phyloP scores from a whole-genome alignment of 1,140 invertebrate species.

The Rhopalosiphum maidis region DNA sequence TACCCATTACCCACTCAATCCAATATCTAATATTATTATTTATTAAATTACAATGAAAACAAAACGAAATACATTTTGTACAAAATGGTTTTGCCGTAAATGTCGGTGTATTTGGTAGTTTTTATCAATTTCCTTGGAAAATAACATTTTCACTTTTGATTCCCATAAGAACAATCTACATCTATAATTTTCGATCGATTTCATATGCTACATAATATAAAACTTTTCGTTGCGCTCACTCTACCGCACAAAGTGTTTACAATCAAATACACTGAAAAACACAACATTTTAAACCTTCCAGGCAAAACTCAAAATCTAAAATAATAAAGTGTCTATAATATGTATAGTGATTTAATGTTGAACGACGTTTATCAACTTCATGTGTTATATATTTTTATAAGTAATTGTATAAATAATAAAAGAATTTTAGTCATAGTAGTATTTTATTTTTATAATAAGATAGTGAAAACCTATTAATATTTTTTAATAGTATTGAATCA shows the following conservation, averaged over 20 bases:
- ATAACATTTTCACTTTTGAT: slow-evolving; percentile 9
- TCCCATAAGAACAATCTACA: slow-evolving; percentile 4
- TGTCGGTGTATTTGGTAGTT: neutral
- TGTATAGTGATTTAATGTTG: neutral
- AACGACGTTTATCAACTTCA: neutral
- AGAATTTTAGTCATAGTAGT: no score
- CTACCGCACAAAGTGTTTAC: neutral
- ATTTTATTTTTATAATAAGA: no score
- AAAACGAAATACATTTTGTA: neutral
- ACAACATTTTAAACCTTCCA: neutral
- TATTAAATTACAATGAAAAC: slow-evolving; percentile 9
- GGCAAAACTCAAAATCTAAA: neutral
- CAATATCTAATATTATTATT: slow-evolving; percentile 15
- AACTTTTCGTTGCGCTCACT: neutral
- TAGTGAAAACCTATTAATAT: no score
- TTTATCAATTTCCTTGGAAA: neutral
- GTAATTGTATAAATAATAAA: neutral
- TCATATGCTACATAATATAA: neutral
- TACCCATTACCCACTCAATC: neutral
- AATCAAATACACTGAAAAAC: neutral
- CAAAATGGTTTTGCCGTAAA: neutral
- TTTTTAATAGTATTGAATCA: no score
- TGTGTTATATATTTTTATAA: neutral
- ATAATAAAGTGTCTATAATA: neutral
- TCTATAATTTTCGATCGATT: slow-evolving; percentile 20